Conservation (phyloP, 2,888 invertebrate genomes). For the Orthosia incerta region DNA sequence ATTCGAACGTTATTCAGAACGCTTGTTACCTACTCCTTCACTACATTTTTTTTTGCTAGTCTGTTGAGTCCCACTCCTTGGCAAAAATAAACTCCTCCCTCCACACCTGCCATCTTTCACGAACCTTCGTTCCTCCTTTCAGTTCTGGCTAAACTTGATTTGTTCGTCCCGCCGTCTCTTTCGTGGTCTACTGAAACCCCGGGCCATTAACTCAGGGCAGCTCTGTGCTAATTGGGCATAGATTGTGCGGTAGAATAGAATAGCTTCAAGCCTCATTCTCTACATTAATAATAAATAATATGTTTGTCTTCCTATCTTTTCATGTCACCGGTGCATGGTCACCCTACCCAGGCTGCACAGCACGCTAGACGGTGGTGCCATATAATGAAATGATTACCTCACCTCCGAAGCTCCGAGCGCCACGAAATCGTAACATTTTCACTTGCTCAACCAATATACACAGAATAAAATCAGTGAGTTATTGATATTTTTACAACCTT, state of each 20-base stretch:
- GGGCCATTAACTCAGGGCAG: no score
- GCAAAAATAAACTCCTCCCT: no score
- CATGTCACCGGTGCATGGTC: conserved; percentile 1
- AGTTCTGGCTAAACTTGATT: no score
- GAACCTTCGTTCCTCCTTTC: no score
- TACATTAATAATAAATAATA: background rate
- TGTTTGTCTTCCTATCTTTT: background rate
- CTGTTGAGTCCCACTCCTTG: background rate
- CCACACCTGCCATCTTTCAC: no score
- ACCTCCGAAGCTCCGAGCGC: conserved; percentile 53
- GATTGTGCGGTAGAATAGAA: no score
- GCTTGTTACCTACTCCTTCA: background rate
- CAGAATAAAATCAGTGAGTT: conserved; percentile 58
- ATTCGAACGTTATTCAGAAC: no score
- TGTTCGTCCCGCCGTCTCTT: no score
- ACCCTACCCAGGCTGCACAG: conserved; percentile 49
- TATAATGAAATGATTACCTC: conserved; percentile 80
- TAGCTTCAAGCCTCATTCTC: no score
- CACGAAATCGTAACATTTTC: conserved; percentile 72
- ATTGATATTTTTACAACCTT: conserved; percentile 55
- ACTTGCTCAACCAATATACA: conserved; percentile 70
- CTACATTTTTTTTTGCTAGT: background rate
- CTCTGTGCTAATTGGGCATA: no score
- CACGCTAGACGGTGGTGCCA: conserved; percentile 61
- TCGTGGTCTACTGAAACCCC: no score